phyloP scores from a whole-genome alignment of 2,797 vertebrate genomes.

The Triplophysa yarkandensis region DNA sequence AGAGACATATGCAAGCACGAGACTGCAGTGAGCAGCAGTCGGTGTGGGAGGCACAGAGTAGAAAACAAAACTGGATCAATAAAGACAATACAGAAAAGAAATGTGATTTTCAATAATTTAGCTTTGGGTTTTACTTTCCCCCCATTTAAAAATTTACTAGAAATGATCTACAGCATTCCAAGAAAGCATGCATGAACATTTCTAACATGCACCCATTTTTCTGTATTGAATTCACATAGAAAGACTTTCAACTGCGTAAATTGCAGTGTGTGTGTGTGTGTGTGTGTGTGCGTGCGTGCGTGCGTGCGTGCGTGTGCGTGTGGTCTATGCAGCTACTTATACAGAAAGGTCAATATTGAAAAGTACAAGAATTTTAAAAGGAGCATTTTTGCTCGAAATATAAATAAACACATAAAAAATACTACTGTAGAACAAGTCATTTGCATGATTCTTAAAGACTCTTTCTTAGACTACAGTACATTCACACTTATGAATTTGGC shows the following conservation, averaged over 20 bases:
- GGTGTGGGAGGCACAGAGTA: slow-evolving; percentile 66
- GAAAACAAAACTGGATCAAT: slow-evolving; percentile 52
- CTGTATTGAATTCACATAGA: background rate
- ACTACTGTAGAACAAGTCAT: background rate
- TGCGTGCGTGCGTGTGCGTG: background rate
- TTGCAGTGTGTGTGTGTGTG: background rate
- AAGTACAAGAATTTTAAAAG: background rate
- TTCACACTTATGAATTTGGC: too few species aligned
- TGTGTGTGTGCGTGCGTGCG: too few species aligned
- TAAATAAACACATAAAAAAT: background rate
- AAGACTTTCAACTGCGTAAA: background rate
- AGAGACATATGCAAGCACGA: slow-evolving; percentile 73
- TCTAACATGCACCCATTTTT: background rate
- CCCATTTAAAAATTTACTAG: background rate
- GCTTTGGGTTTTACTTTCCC: background rate
- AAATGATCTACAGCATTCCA: background rate
- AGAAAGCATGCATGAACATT: background rate
- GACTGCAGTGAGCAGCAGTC: slow-evolving; percentile 73
- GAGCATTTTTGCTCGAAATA: too few species aligned
- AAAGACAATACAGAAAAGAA: slow-evolving; percentile 57
- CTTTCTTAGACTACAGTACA: too few species aligned
- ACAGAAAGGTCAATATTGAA: background rate
- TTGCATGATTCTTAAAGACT: background rate
- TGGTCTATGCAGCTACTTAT: background rate
- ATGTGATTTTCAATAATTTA: slow-evolving; percentile 41